Conservation (phyloP, 2,888 invertebrate species). For the Tridacna crocea region DNA sequence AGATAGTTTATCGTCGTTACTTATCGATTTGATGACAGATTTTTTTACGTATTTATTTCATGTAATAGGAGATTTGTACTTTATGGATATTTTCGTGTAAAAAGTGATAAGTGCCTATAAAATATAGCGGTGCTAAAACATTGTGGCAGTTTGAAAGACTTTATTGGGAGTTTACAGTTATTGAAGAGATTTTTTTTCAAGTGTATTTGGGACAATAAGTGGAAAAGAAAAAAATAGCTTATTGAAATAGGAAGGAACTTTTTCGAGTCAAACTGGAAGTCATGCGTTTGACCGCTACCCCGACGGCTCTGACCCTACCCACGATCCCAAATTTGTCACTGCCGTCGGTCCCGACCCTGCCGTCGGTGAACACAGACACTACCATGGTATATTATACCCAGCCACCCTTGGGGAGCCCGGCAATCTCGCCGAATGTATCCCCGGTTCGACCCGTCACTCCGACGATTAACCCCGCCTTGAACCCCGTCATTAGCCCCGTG, state of each 20-base stretch:
- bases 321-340: constrained; percentile 32
- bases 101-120: no score
- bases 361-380: constrained; percentile 45
- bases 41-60: no score
- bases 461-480: constrained; percentile 25
- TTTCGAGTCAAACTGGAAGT: constrained; percentile 53
- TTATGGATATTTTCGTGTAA: no score
- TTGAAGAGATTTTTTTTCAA: no score
- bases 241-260: background rate
- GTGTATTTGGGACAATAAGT: background rate
- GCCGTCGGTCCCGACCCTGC: constrained; percentile 38
- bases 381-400: constrained; percentile 65
- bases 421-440: constrained; percentile 28
- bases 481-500: constrained; percentile 18
- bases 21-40: no score
- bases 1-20: no score
- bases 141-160: no score
- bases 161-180: no score
- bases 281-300: constrained; percentile 60
- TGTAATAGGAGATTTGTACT: no score
- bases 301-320: constrained; percentile 46
- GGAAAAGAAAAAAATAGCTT: background rate
- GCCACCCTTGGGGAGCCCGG: constrained; percentile 61
- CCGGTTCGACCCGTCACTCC: constrained; percentile 20
- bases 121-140: no score